phyloP scores from a whole-genome alignment of 2,888 invertebrate species.

The Nephrotoma guestfalica region DNA sequence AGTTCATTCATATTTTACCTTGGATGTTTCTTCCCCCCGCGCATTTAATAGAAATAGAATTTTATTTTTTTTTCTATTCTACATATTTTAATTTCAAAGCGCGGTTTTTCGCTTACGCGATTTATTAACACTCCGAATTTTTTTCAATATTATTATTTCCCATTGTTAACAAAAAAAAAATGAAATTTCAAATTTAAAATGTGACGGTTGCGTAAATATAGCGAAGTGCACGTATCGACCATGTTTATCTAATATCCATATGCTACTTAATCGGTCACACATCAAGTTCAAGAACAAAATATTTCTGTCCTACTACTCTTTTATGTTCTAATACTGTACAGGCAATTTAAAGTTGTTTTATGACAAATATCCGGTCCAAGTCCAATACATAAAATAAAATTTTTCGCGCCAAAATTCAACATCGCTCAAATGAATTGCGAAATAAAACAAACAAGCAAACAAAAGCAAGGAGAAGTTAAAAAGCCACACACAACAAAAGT shows the following conservation, averaged over 20 bases:
- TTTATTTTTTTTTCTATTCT: not conserved
- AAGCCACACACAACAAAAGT: not conserved
- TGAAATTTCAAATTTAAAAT: not conserved
- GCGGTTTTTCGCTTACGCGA: not conserved
- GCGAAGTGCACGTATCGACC: not conserved
- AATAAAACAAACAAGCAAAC: not conserved
- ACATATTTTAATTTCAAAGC: not conserved
- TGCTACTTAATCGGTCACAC: not conserved
- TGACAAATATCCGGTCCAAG: not conserved
- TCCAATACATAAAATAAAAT: not conserved
- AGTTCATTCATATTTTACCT: not conserved
- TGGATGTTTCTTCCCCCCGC: not conserved
- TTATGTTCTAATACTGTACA: not conserved
- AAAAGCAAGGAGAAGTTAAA: not conserved
- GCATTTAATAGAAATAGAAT: not conserved
- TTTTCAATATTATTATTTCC: not conserved
- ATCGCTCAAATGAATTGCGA: not conserved
- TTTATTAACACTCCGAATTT: not conserved
- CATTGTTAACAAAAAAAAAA: not conserved
- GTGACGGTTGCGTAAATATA: not conserved
- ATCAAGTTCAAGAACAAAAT: not conserved
- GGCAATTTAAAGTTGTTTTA: not conserved
- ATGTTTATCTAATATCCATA: not conserved
- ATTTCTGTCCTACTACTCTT: not conserved
- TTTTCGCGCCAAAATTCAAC: not conserved